Base-by-base conservation (phyloP, 2,888 invertebrate species). In the Steinernema hermaphroditum region DNA sequence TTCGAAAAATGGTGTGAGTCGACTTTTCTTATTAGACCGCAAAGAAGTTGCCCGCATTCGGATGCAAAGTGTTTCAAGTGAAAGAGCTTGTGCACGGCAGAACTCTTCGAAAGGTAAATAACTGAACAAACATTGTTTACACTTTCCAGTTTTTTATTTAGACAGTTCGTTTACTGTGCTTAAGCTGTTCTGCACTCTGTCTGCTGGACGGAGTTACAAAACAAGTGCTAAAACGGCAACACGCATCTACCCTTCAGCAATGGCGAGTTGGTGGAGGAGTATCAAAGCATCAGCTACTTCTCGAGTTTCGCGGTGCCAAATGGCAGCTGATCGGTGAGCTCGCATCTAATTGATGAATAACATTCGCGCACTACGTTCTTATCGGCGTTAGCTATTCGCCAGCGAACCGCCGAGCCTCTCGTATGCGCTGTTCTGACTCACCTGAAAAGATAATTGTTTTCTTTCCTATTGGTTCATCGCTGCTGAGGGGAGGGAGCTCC, bases 251-350 rank as follows among this genome's bases (percentile, higher is more conserved):
- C 79, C 88, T 91, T 68, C 88, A 90, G 77, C 89, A 91, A 88
- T 91, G 91, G 91, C 87, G 90, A 74, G 89, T 90, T 46, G 90
- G 90, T n/a, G 90, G 90, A 32, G 90, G 91, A 12, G 88, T 90
- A 72, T 89, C 89, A 75, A 90, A 90, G 86, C 90, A 91, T 86
- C 89, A 90, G 75, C 86, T 91, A 70, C 88, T 90, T 73, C 87
- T 91, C 75, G 91, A 91, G 84, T 91, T 91, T 86, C 88, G 90
- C 54, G 90, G 90, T 74, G 89, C 90, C 76, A 89, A 90, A 86
- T 90, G 90, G 90, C 88, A 85, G 71, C 79, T 85, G n/a, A 86
- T 86, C 41, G 84, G 85, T 85, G 6, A 70, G 80, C 54, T 2
- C 57, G 19, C 41, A 34, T 32, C 71, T 68, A 43, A 27, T 70